These are phyloP conservation scores for Glaucopsyche alexis DNA, from an alignment of 2,888 invertebrate species.

Conservation along the genomic window DNA sequence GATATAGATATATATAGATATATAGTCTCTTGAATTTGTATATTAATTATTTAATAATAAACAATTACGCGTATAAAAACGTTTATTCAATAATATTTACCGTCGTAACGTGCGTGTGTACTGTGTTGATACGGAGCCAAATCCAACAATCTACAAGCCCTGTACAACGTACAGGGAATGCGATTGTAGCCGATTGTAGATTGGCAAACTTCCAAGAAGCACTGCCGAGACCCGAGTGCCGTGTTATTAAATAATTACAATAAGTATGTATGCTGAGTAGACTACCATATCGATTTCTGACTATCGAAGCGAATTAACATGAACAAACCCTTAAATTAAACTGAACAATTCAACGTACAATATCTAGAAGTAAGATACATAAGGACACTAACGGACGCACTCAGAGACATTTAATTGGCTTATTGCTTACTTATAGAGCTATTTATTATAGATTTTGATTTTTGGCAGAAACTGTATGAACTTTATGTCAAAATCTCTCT, in stretches of 20 bases:
- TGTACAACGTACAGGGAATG: slow-evolving; percentile 17
- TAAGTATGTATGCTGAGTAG: neutral
- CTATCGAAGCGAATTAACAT: neutral
- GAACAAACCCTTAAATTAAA: neutral
- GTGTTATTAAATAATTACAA: slow-evolving; percentile 15
- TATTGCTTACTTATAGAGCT: too few relatives aligned
- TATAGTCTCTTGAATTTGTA: too few relatives aligned
- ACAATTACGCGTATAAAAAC: too few relatives aligned
- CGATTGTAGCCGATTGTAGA: slow-evolving; percentile 23
- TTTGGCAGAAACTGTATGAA: too few relatives aligned
- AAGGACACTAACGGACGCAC: too few relatives aligned
- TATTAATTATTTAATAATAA: too few relatives aligned
- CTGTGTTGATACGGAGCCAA: slow-evolving; percentile 4
- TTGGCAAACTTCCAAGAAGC: slow-evolving; percentile 28
- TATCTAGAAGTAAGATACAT: too few relatives aligned
- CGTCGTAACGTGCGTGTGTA: neutral
- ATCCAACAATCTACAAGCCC: slow-evolving; percentile 10
- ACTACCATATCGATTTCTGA: slow-evolving; percentile 3
- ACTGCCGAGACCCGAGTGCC: neutral
- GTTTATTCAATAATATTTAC: slow-evolving; percentile 1
- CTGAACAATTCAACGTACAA: neutral
- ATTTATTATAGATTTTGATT: too few relatives aligned
- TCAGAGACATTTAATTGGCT: too few relatives aligned
- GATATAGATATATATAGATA: too few relatives aligned
- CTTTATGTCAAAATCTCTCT: too few relatives aligned